Evolutionary conservation across 2,888 invertebrate species (phyloP).

Genomic region (Rotaria magnacalcarata): DNA sequence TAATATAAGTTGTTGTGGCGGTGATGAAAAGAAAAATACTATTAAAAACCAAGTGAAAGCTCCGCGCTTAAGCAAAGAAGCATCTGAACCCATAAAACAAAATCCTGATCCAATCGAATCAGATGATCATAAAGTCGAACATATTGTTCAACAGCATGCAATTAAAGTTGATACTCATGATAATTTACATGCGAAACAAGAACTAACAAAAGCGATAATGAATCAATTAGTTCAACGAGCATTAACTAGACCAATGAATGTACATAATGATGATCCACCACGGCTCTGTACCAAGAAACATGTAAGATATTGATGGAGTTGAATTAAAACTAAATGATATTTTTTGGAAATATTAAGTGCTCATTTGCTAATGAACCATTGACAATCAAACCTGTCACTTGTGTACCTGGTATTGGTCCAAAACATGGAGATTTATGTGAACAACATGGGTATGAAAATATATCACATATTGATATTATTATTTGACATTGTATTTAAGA

Average conservation of each 20-base stretch:
- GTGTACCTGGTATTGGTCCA: constrained; percentile 5
- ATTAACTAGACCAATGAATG: not conserved
- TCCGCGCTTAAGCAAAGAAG: not conserved
- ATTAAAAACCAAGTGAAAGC: not conserved
- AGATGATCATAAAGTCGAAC: not conserved
- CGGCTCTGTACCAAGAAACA: constrained; percentile 1
- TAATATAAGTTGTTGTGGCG: constrained; percentile 24
- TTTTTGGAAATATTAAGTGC: not conserved
- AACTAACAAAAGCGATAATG: not conserved
- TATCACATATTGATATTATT: not conserved
- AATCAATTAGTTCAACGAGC: not conserved
- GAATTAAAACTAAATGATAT: not conserved
- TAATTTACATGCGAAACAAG: not conserved
- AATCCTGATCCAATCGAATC: not conserved
- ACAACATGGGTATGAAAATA: not conserved
- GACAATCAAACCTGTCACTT: constrained; percentile 23
- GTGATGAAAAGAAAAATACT: not conserved
- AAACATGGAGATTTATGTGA: not conserved
- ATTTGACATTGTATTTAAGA: not conserved
- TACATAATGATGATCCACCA: not conserved
- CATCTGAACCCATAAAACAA: not conserved
- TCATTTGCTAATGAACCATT: constrained; percentile 30
- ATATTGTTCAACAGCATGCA: not conserved
- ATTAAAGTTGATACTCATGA: not conserved
- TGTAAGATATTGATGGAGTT: not conserved